Evolutionary conservation across 1,140 invertebrate genomes (phyloP), one percentile per base, ranked within the genome.

Genomic region (Neotoxoptera formosana): DNA sequence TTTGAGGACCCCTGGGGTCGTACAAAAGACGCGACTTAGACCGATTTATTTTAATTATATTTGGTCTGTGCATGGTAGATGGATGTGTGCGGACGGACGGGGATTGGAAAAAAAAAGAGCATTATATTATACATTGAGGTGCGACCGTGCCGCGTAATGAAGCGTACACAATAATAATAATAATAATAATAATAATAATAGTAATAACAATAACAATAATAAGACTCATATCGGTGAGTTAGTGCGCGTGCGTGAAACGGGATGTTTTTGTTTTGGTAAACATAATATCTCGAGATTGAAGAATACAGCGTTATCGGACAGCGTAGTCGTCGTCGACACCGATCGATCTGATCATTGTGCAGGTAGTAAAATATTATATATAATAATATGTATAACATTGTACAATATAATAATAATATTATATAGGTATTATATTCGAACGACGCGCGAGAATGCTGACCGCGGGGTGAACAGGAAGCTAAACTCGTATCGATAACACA

Each of bases 11-110:
- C 91, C 91, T 92, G 67, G 30, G 67, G 91, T 83, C 76, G 30
- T 45, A 48, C 91, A 92, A 92, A 92, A 36, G 67, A 92, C 91
- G 41, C 91, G 91, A 89, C 88, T 34, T 53, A 53, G 88, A 81
- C 60, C 47, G 91, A 92, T 51, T 92, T 83, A 92, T 92, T 92
- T 92, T 91, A 91, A 91, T 91, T 91, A 83, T 91, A 47, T 91
- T 36, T 51, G 67, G 23, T 30, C 89, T 45, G 83, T 20, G 21
- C 7, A 53, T 45, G 41, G 17, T n/a, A 34, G n/a, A 89, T 36
- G 87, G 25, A 51, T 36, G n/a, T 36, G n/a, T 34, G 34, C 23
- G 6, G 41, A 53, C n/a, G 48, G 48, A 86, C 14, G 20, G 51
- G 21, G n/a, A n/a, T 11, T 34, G 48, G n/a, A n/a, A 53, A 36